Evolutionary conservation across 2,113 vertebrate genomes (phyloP).

Genomic region (Phocoena phocoena): DNA sequence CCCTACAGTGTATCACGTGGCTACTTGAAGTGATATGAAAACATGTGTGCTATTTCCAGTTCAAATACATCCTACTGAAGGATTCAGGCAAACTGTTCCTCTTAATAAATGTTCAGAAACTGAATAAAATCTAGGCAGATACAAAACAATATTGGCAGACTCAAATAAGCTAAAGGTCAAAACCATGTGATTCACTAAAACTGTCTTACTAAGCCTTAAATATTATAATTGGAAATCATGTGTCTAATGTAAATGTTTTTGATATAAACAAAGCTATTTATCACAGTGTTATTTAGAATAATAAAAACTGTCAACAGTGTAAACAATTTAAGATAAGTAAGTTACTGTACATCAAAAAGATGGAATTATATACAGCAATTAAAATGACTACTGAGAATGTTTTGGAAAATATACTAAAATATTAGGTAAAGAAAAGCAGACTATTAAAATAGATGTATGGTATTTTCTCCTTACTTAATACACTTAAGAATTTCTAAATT

Average conservation of each 20-base stretch:
- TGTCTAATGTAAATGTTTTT: neutral
- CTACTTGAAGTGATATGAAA: constrained; percentile 23
- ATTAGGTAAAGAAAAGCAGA: constrained; percentile 14
- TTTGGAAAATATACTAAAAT: neutral
- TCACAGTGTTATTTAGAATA: constrained; percentile 13
- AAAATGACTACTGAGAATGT: neutral
- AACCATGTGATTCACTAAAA: constrained; percentile 1
- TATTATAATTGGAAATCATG: neutral
- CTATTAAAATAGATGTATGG: neutral
- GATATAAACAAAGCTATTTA: constrained; percentile 34
- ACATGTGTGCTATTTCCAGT: neutral
- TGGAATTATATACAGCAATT: neutral
- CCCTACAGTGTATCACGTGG: neutral
- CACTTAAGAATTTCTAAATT: neutral
- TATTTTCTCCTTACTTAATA: constrained; percentile 30
- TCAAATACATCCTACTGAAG: neutral
- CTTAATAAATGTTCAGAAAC: constrained; percentile 35
- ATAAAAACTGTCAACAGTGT: constrained; percentile 13
- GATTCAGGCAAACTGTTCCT: constrained; percentile 2
- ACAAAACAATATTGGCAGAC: neutral
- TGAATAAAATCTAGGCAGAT: neutral
- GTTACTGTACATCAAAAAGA: neutral
- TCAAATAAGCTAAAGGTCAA: constrained; percentile 27
- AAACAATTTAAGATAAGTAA: neutral
- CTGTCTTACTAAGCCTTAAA: neutral